phyloP scores from a whole-genome alignment of 2,797 vertebrate genomes.

The Uromys caudimaculatus region DNA sequence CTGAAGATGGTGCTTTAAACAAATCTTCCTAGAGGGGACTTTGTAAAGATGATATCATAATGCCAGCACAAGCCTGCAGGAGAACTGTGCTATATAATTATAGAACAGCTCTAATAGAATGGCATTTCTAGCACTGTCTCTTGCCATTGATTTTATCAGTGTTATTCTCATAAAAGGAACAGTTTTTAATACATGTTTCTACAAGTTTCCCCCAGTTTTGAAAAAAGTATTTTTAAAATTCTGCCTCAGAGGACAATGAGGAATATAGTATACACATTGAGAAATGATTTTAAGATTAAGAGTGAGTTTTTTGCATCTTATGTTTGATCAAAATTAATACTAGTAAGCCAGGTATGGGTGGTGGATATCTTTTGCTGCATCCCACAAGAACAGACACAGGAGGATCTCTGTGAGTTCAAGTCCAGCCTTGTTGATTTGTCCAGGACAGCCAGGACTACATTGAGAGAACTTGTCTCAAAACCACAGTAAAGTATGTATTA shows the following conservation, averaged over 20 bases:
- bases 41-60: slow-evolving; percentile 11
- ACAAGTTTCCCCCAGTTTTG: background rate
- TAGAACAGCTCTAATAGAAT: background rate
- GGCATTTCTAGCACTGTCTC: background rate
- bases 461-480: background rate
- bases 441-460: background rate
- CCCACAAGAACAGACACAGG: background rate
- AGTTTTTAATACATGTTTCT: slow-evolving; percentile 2
- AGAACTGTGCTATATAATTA: background rate
- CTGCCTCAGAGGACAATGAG: background rate
- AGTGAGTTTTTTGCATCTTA: background rate
- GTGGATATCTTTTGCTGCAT: background rate
- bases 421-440: background rate
- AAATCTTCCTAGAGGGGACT: slow-evolving; percentile 44
- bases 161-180: slow-evolving; percentile 40
- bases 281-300: background rate
- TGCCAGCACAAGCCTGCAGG: slow-evolving; percentile 28
- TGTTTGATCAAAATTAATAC: slow-evolving; percentile 16
- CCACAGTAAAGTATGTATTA: background rate
- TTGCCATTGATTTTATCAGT: slow-evolving; percentile 25
- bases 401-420: background rate
- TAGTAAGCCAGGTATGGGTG: background rate
- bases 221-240: slow-evolving; percentile 47
- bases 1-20: slow-evolving; percentile 64
- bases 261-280: background rate